Evolutionary conservation across 1,140 invertebrate genomes (phyloP).

Genomic region (Hormaphis cornu): DNA sequence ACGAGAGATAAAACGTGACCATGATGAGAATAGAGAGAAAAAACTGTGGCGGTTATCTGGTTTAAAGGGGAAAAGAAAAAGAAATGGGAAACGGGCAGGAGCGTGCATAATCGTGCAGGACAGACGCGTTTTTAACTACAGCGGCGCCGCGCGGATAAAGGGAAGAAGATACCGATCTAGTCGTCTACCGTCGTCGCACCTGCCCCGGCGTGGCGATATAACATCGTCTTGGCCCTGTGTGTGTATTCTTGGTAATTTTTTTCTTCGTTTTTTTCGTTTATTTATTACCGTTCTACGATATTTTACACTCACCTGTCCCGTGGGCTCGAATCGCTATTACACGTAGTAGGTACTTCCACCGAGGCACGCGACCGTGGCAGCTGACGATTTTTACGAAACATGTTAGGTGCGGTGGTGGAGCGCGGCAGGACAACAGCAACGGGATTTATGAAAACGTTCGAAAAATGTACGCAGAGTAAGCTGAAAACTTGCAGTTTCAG

Average conservation of each 20-base stretch:
- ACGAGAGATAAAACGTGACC: no score
- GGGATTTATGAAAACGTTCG: no score
- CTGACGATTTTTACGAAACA: slow-evolving; percentile 1
- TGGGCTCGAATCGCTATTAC: not conserved
- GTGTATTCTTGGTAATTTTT: no score
- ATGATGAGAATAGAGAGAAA: no score
- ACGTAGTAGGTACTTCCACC: not conserved
- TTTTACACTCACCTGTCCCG: slow-evolving; percentile 20
- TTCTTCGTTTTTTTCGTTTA: no score
- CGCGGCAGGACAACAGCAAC: no score
- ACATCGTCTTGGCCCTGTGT: not conserved
- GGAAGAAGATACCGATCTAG: slow-evolving; percentile 30
- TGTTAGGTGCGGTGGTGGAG: no score
- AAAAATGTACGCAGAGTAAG: no score
- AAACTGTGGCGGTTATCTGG: no score
- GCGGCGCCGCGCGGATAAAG: not conserved
- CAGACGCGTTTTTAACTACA: slow-evolving; percentile 17
- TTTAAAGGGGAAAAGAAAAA: no score
- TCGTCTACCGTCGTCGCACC: not conserved
- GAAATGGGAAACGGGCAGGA: not conserved
- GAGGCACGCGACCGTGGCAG: slow-evolving; percentile 12
- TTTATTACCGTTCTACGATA: no score
- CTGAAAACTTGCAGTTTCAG: no score
- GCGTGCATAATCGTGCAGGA: slow-evolving; percentile 7
- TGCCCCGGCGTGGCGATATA: not conserved